Evolutionary conservation across 2,113 vertebrate species (phyloP), one percentile per base, ranked within the genome.

Genomic region (Bambusicola thoracicus): DNA sequence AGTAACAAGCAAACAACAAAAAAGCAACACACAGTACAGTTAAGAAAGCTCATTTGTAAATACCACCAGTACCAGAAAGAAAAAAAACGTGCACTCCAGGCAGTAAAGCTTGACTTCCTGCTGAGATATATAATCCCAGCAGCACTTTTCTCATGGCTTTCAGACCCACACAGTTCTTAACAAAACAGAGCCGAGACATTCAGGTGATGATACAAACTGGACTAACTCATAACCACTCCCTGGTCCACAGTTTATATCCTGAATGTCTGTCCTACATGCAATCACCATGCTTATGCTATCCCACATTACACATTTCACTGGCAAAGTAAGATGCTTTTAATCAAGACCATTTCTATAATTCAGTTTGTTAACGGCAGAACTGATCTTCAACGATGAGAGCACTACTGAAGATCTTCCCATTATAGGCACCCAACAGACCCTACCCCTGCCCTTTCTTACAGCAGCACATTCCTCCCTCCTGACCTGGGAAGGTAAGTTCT

Each of bases 401-500:
- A 43, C 25, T 22, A 67, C 83, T n/a, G n/a, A n/a, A 89, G 32
- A 73, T 22, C 72, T 32, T 87, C 34, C 34, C 34, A 11, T 14
- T 44, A 61, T 11, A 67, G 16, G 15, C 29, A 82, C 38, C 13
- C 59, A 74, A 24, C 4, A 0, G 0, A 68, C 27, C 40, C 21
- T 34, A 62, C 41, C 55, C 17, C 58, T 66, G 40, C 43, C 53
- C 14, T 59, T 66, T 32, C 58, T 40, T 67, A 36, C 49, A 86
- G 81, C 51, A 87, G 65, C 59, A 65, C 30, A 29, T 0, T 7
- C 16, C 36, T 81, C 43, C 10, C 62, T 58, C 55, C 89, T 89
- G 55, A 98, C 97, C 96, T 98, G 95, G 80, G 97, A 98, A 90
- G 97, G 97, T 46, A 97, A 19, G 32, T 97, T 98, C 88, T 96